Percentiles rank a stretch among this genome's conserved stretches.
Evolutionary conservation across 2,113 vertebrate species (phyloP).

Genomic region (Pachycephala philippinensis): DNA sequence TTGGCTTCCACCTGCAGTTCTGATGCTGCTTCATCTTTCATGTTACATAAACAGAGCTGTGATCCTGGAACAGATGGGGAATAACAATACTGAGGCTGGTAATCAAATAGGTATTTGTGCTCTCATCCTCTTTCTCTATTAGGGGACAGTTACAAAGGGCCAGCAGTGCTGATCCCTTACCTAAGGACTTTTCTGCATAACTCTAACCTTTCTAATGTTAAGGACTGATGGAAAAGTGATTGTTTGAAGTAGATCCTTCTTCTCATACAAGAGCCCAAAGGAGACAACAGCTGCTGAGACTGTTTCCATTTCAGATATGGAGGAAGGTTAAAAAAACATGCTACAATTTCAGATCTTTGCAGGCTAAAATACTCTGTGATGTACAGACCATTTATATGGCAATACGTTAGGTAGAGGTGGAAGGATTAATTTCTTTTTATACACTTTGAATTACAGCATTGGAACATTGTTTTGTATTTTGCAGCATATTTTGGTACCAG

Average conservation of each 20-base stretch:
- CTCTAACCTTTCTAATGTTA: background rate
- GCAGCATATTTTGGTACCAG: background rate
- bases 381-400: background rate
- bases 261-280: background rate
- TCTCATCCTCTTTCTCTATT: background rate
- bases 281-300: background rate
- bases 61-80: background rate
- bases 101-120: background rate
- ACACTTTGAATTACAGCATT: background rate
- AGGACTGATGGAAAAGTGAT: background rate
- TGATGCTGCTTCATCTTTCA: background rate
- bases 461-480: background rate
- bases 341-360: background rate
- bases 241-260: background rate
- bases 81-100: background rate
- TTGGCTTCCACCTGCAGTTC: background rate
- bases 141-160: background rate
- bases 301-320: background rate
- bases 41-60: background rate
- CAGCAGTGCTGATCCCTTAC: background rate
- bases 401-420: background rate
- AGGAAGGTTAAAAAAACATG: background rate
- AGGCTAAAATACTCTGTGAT: background rate
- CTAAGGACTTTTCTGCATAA: background rate
- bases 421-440: background rate